Evolutionary conservation across 53 echinoderm and acorn worm genomes (phyloP).

Genomic region (Luidia sarsii): DNA sequence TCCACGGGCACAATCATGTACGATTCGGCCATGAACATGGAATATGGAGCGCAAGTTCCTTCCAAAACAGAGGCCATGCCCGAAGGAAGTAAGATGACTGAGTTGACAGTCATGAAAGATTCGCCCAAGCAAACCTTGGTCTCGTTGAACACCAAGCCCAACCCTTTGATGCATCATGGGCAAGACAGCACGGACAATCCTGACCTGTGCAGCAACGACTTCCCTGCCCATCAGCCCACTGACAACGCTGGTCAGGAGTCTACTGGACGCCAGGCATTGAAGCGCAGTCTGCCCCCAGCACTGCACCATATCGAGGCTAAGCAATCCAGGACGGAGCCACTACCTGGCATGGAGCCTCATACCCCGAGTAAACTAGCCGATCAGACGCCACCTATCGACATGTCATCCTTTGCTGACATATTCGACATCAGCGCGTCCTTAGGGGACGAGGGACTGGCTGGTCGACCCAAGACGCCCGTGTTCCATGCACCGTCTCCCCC

Average conservation of each 20-base stretch:
- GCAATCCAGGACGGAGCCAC: constrained; percentile 9
- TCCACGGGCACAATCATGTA: constrained; percentile 25
- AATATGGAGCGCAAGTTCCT: background rate
- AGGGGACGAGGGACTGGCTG: constrained; percentile 85
- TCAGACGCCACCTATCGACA: constrained; percentile 80
- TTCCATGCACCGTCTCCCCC: constrained; percentile 73
- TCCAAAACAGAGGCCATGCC: constrained; percentile 6
- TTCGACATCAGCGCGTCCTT: constrained; percentile 81
- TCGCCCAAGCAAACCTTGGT: background rate
- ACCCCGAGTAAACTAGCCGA: constrained; percentile 63
- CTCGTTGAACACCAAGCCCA: constrained; percentile 12
- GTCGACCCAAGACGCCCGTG: constrained; percentile 86
- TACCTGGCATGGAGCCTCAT: constrained; percentile 1
- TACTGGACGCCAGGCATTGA: background rate
- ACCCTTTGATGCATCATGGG: background rate
- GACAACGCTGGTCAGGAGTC: too few species aligned
- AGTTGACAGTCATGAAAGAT: constrained; percentile 32
- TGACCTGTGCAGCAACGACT: background rate
- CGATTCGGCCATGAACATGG: constrained; percentile 4
- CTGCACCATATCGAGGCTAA: constrained; percentile 50
- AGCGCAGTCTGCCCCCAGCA: constrained; percentile 44
- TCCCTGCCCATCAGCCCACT: background rate
- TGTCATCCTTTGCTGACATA: constrained; percentile 85
- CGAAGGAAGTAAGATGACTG: constrained; percentile 27
- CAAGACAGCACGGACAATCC: background rate